A percentile compares a stretch with the other conserved stretches of the same genome.
Conservation (phyloP, 2,888 invertebrate species). For the Euzetes globulus region DNA sequence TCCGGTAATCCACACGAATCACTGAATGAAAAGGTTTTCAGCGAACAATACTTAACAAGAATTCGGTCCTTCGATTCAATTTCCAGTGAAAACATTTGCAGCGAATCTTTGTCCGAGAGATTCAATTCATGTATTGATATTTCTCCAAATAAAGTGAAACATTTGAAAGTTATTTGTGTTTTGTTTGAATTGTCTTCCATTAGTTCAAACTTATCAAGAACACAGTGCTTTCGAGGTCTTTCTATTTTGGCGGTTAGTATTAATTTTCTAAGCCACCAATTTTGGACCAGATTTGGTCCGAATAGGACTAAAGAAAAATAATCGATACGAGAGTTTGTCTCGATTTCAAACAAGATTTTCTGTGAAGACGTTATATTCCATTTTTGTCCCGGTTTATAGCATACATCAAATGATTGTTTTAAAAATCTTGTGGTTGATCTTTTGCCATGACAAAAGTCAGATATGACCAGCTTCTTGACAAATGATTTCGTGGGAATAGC, state of each 20-base stretch:
- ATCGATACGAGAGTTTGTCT: neutral
- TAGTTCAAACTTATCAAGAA: neutral
- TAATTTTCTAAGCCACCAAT: neutral
- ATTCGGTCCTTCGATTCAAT: neutral
- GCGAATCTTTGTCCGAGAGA: neutral
- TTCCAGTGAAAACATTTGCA: neutral
- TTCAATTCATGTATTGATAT: neutral
- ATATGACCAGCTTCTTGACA: neutral
- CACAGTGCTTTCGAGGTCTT: neutral
- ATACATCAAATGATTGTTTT: neutral
- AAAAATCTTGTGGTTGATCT: neutral
- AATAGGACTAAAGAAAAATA: neutral
- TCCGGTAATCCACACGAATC: constrained; percentile 3
- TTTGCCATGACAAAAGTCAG: neutral
- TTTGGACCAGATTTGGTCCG: neutral
- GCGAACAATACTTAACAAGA: neutral
- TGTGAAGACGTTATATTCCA: neutral
- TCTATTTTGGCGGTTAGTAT: neutral
- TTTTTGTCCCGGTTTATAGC: neutral
- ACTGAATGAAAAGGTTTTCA: neutral
- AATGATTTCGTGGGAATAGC: neutral
- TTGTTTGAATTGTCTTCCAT: neutral
- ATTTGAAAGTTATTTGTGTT: neutral
- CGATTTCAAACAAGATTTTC: neutral
- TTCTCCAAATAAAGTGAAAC: neutral